Percentiles rank a stretch among this genome's conserved stretches.
Evolutionary conservation across 2,888 invertebrate species (phyloP).

Genomic region (Aromia moschata): DNA sequence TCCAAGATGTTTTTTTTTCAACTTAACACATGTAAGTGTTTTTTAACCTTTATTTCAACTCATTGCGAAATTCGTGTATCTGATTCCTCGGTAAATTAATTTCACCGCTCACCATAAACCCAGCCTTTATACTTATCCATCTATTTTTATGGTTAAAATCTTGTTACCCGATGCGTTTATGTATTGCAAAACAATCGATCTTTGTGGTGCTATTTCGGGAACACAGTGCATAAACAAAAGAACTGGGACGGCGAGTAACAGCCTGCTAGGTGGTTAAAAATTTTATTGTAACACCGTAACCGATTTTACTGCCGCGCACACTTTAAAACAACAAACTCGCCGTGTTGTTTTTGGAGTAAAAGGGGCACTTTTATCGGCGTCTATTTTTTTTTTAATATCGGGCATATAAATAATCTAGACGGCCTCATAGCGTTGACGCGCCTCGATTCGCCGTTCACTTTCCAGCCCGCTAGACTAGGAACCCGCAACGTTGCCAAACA

Average conservation of each 20-base stretch:
- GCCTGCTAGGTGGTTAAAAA: not conserved
- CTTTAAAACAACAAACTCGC: slow-evolving; percentile 1
- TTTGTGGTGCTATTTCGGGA: not conserved
- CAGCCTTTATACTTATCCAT: no score
- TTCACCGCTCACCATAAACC: no score
- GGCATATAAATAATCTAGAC: not conserved
- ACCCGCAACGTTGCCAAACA: no score
- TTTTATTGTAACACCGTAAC: not conserved
- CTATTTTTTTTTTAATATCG: not conserved
- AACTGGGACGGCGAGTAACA: slow-evolving; percentile 11
- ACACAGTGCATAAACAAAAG: not conserved
- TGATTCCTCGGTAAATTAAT: no score
- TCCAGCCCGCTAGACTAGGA: slow-evolving; percentile 2
- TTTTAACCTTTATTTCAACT: no score
- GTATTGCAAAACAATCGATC: not conserved
- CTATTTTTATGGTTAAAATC: no score
- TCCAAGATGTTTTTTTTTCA: no score
- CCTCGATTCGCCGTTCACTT: not conserved
- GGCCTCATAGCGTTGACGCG: not conserved
- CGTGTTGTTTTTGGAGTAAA: slow-evolving; percentile 7
- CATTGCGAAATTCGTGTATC: no score
- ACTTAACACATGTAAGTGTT: no score
- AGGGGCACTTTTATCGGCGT: not conserved
- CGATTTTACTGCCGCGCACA: not conserved
- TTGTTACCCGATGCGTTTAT: no score